Evolutionary conservation across 2,797 vertebrate genomes (phyloP).

Genomic region (Paramormyrops hopkinsi): DNA sequence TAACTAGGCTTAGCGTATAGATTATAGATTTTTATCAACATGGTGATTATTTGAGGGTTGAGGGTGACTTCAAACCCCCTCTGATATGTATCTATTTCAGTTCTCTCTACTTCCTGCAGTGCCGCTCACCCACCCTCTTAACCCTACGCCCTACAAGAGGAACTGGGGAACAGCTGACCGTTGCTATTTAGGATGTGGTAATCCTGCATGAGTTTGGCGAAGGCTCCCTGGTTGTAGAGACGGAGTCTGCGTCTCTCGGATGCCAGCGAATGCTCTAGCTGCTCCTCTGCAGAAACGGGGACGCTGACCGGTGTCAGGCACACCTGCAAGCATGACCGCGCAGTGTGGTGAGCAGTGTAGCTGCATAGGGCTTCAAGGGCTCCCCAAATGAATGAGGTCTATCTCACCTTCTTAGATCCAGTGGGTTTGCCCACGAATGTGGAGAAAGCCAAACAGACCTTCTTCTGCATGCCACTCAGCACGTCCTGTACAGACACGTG

Average conservation of each 20-base stretch:
- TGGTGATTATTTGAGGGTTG: background rate
- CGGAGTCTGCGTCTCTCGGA: conserved; percentile 60
- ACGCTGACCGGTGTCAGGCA: background rate
- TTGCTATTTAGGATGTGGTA: conserved; percentile 45
- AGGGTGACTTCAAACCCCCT: background rate
- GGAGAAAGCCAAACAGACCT: conserved; percentile 60
- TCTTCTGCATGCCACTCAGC: conserved; percentile 49
- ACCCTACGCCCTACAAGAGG: background rate
- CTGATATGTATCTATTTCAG: background rate
- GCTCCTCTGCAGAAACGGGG: conserved; percentile 44
- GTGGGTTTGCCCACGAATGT: conserved; percentile 63
- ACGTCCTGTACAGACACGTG: conserved; percentile 59
- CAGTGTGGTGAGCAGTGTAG: conserved; percentile 21
- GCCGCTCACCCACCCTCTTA: background rate
- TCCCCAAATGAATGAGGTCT: background rate
- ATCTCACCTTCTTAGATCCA: conserved; percentile 53
- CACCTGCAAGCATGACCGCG: conserved; percentile 37
- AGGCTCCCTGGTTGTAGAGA: conserved; percentile 54
- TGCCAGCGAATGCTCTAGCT: conserved; percentile 56
- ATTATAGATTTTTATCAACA: background rate
- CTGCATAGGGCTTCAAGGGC: background rate
- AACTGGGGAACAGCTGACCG: conserved; percentile 19
- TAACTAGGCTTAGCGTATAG: background rate
- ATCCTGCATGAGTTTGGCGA: conserved; percentile 59
- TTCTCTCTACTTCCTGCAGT: background rate